Evolutionary conservation across 2,888 invertebrate species (phyloP), one percentile per base, ranked within the genome.

Genomic region (Erebia epiphron): DNA sequence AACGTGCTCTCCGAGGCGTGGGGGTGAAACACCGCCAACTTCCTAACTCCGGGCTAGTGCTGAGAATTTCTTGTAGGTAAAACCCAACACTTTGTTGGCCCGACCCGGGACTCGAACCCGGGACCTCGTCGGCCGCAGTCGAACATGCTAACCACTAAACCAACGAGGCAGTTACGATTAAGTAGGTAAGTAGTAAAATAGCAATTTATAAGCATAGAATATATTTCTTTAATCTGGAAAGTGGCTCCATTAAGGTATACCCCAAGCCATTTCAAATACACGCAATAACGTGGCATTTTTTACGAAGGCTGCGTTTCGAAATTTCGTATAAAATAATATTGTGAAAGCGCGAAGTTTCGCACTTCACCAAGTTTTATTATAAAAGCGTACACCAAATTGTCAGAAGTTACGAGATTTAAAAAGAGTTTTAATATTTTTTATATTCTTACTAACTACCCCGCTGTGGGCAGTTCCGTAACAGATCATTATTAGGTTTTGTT

Each of bases 271-370:
- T 67, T 58, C 57, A 58, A 58, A 43, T 67, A 49, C 57, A 67
- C 58, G 67, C 67, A 67, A 67, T 35, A 46, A 67, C 49, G 49
- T 67, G 57, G 64, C 50, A 64, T 69, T 66, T 49, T 57, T 69
- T 62, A 57, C 66, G 62, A 69, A 69, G 69, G 64, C 16, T 54
- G 13, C 9, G 66, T 69, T 72, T 57, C 52, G 69, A 58, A 69
- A 72, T 67, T 69, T 69, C 63, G 57, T 58, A 67, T 69, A 63
- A 58, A 67, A 67, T 61, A 41, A 67, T 57, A 50, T 68, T 71
- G 71, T 65, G 71, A 72, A 69, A 72, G 69, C 67, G 72, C 66
- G 14, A 69, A 63, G 62, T 69, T 67, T 62, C 69, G 63, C 69
- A 72, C 63, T 60, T 69, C 43, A 61, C 43, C 60, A 56, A 35